Conservation (phyloP, 2,113 vertebrate species). For the Ancistrus triradiatus region DNA sequence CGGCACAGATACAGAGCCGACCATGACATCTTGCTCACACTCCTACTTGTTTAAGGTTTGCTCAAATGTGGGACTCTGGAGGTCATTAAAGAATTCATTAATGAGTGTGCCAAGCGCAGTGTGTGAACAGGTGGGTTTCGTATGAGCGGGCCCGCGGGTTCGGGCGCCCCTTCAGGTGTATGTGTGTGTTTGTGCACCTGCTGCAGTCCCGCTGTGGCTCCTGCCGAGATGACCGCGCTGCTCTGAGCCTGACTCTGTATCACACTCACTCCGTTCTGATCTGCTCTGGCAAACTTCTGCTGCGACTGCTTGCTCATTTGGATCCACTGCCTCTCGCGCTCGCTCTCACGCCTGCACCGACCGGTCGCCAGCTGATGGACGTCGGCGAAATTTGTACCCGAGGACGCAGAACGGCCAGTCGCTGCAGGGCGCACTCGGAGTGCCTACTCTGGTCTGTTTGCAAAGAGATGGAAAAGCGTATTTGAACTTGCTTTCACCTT, state of each 20-base stretch:
- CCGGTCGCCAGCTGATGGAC: constrained; percentile 3
- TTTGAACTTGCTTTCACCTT: background rate
- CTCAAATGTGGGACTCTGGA: too few relatives aligned
- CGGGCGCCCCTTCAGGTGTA: too few relatives aligned
- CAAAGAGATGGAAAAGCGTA: constrained; percentile 13
- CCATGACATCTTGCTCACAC: too few relatives aligned
- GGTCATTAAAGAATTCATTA: too few relatives aligned
- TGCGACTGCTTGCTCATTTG: constrained; percentile 90
- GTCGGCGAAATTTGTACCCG: background rate
- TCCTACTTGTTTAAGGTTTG: too few relatives aligned
- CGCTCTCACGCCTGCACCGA: constrained; percentile 16
- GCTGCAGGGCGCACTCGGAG: constrained; percentile 1
- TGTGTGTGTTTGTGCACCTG: constrained; percentile 54
- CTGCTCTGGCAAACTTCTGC: constrained; percentile 65
- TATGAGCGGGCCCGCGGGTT: too few relatives aligned
- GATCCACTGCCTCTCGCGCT: constrained; percentile 55
- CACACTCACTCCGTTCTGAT: constrained; percentile 80
- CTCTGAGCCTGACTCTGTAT: constrained; percentile 75
- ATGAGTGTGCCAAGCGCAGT: too few relatives aligned
- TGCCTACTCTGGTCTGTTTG: background rate
- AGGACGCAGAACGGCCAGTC: background rate
- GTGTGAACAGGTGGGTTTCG: too few relatives aligned
- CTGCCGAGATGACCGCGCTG: constrained; percentile 42
- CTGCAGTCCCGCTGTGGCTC: constrained; percentile 61
- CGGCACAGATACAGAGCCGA: too few relatives aligned